A percentile compares a stretch with the other conserved stretches of the same genome.
phyloP scores from a whole-genome alignment of 2,797 vertebrate species.

The Varecia variegata region DNA sequence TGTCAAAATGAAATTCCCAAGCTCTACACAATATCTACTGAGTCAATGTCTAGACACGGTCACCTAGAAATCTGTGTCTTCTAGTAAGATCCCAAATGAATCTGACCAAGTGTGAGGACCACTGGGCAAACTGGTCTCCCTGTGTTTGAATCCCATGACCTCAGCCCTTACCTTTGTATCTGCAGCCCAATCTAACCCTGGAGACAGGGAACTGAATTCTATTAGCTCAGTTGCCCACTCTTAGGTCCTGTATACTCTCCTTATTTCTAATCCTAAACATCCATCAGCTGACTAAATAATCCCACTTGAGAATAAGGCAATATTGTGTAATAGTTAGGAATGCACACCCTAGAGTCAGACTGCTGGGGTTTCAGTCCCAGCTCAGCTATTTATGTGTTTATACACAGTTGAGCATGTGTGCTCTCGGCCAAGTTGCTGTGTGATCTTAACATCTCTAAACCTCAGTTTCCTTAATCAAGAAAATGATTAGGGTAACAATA shows the following conservation, averaged over 20 bases:
- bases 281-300: neutral
- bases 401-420: neutral
- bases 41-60: neutral
- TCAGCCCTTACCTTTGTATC: neutral
- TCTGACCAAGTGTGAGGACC: neutral
- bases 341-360: neutral
- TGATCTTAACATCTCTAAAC: neutral
- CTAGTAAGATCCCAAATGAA: neutral
- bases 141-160: neutral
- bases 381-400: neutral
- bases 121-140: neutral
- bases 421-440: neutral
- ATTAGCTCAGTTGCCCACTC: neutral
- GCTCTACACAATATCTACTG: neutral
- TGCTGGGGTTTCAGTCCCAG: neutral
- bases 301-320: neutral
- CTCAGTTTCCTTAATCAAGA: neutral
- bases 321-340: neutral
- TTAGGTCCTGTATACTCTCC: neutral
- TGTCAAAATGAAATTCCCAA: slow-evolving; percentile 27
- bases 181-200: neutral
- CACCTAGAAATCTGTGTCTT: neutral
- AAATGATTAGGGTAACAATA: neutral
- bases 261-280: slow-evolving; percentile 2
- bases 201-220: neutral